Conservation (phyloP, 2,797 vertebrate genomes). For the Characodon lateralis region DNA sequence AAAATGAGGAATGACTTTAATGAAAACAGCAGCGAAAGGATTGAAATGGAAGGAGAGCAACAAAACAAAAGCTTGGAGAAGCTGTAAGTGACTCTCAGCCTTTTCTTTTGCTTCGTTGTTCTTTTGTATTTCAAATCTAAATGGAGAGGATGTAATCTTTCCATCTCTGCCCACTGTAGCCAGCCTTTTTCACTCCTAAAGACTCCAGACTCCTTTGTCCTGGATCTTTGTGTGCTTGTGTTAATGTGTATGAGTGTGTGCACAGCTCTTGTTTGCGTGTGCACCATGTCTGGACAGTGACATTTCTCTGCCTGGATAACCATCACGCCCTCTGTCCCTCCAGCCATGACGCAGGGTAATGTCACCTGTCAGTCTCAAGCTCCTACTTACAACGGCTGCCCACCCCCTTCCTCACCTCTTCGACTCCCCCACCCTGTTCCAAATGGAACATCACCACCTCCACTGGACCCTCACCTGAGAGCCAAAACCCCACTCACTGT, state of each 20-base stretch:
- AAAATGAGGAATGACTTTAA: slow-evolving; percentile 75
- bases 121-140: slow-evolving; percentile 64
- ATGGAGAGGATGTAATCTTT: slow-evolving; percentile 83
- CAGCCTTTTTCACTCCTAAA: slow-evolving; percentile 91
- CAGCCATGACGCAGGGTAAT: slow-evolving; percentile 90
- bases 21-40: slow-evolving; percentile 66
- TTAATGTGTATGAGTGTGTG: slow-evolving; percentile 47
- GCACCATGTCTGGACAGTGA: slow-evolving; percentile 82
- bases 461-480: slow-evolving; percentile 61
- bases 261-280: slow-evolving; percentile 38
- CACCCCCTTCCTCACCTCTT: not conserved
- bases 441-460: slow-evolving; percentile 37
- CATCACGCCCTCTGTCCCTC: slow-evolving; percentile 86
- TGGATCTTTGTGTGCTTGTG: slow-evolving; percentile 72
- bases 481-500: slow-evolving; percentile 44
- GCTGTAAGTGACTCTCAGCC: slow-evolving; percentile 46
- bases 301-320: slow-evolving; percentile 95
- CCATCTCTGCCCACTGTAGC: slow-evolving; percentile 92
- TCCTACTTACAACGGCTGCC: slow-evolving; percentile 63
- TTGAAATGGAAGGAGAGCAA: slow-evolving; percentile 51
- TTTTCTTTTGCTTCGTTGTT: slow-evolving; percentile 62
- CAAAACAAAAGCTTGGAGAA: slow-evolving; percentile 37
- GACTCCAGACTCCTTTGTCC: slow-evolving; percentile 90
- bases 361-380: slow-evolving; percentile 91
- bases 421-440: slow-evolving; percentile 9